Evolutionary conservation across 2,797 vertebrate species (phyloP).

Genomic region (Macropus fuliginosus): DNA sequence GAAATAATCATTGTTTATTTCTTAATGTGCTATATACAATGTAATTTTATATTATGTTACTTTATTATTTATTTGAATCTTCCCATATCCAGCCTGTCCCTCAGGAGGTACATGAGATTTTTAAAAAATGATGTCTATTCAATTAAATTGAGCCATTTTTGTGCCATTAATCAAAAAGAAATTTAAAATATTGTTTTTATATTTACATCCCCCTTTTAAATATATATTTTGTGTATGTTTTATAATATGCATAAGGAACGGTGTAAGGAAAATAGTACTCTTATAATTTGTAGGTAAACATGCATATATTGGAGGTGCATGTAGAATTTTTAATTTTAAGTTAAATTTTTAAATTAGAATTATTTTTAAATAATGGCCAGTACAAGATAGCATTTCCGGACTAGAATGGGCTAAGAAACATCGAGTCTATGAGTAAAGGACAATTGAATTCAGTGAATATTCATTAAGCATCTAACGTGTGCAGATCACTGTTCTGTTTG

Average conservation of each 20-base stretch:
- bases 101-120: not conserved
- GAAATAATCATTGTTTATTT: not conserved
- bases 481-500: not conserved
- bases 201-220: not conserved
- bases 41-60: not conserved
- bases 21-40: not conserved
- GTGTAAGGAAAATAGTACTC: not conserved
- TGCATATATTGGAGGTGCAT: not conserved
- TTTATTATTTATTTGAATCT: not conserved
- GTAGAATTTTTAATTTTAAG: not conserved
- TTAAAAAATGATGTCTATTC: not conserved
- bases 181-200: not conserved
- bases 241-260: not conserved
- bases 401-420: not conserved
- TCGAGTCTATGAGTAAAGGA: not conserved
- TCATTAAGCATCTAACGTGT: not conserved
- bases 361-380: not conserved
- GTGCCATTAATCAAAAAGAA: not conserved
- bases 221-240: not conserved
- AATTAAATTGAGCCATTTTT: not conserved
- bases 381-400: not conserved
- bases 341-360: not conserved
- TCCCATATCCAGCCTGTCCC: not conserved
- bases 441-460: not conserved
- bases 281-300: not conserved